Base-by-base conservation (phyloP, 2,888 invertebrate genomes). In the Polylopha cassiicola region DNA sequence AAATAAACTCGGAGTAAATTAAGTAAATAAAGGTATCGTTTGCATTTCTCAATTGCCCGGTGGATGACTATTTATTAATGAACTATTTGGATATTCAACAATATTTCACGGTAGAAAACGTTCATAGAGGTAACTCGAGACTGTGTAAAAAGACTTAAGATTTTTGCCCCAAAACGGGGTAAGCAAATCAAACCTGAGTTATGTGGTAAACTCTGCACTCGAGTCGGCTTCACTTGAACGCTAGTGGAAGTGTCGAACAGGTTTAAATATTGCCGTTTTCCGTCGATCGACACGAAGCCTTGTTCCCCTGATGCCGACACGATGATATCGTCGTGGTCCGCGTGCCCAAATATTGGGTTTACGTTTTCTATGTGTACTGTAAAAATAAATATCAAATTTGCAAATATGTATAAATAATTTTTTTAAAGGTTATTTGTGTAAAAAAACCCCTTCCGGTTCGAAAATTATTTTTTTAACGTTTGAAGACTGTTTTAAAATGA, bases 221-320 rank as follows among this genome's bases (percentile, higher is more conserved):
- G 61, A 7, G 65, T 76, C 8, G 71, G 84, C 42, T 46, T 65
- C 34, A 57, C 68, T 18, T 54, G 57, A 11, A 52, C 69, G 4
- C 76, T 70, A 3, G 80, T 74, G 14, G 88, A 75, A 5, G 89
- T 91, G 46, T 92, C 94, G 67, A 95, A 94, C 23, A 95, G 85
- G 79, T 95, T 94, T 53, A 96, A 87, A 65, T 95, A 95, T 0
- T 95, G 95, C 57, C 95, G 87, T 77, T 95, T 94, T 20, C 96
- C 96, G 65, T 96, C 95, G 41, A 96, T 96, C 13, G 95, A 95
- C 8, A 96, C 96, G 73, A 94, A 95, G 14, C 95, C 93, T 61
- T 95, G 92, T 28, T 92, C 91, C 9, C 92, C 93, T 3, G 92
- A 89, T 2, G 93, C 90, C 0, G 93, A 91, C 2, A 95, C 89